Evolutionary conservation across 1,140 invertebrate species (phyloP).

Genomic region (Cyclina sinensis): DNA sequence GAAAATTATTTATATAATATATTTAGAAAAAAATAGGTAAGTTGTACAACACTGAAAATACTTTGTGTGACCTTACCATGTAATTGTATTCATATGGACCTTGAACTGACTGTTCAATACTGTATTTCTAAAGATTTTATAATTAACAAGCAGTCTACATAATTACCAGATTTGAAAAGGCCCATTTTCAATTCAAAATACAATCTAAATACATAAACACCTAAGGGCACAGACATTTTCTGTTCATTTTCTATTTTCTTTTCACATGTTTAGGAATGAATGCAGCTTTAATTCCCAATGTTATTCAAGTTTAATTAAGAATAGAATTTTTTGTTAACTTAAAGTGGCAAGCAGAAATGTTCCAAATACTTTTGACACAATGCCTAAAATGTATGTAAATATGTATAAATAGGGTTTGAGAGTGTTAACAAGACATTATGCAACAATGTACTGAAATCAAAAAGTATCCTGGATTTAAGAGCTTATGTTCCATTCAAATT

Average conservation of each 20-base stretch:
- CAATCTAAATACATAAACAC: not conserved
- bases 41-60: too few species aligned
- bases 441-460: not conserved
- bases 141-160: not conserved
- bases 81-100: not conserved
- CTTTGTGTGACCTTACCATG: not conserved
- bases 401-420: not conserved
- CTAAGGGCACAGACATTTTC: not conserved
- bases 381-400: not conserved
- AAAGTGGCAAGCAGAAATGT: not conserved
- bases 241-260: not conserved
- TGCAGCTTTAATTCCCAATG: not conserved
- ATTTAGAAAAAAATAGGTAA: too few species aligned
- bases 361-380: not conserved
- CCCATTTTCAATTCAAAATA: slow-evolving; percentile 19
- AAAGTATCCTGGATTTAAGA: not conserved
- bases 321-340: not conserved
- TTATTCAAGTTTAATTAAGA: slow-evolving; percentile 13
- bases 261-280: not conserved
- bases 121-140: not conserved
- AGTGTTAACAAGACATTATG: not conserved
- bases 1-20: too few species aligned
- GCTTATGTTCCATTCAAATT: not conserved
- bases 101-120: not conserved
- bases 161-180: not conserved